A percentile compares a stretch with the other conserved stretches of the same genome.
Evolutionary conservation across 2,888 invertebrate species (phyloP).

Genomic region (Microdon myrmicae): DNA sequence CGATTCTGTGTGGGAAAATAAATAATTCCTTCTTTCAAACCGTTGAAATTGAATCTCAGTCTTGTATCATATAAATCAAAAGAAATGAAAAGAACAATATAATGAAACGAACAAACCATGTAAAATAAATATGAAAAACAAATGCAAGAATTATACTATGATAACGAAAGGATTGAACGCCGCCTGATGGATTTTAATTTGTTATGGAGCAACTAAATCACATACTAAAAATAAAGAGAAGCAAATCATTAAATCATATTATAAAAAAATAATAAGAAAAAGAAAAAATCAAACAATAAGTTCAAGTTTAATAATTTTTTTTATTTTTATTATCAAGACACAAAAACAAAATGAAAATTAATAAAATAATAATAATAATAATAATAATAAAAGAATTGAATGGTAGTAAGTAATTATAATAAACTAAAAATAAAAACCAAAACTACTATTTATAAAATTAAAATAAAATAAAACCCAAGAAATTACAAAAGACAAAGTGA

Average conservation of each 20-base stretch:
- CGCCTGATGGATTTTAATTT: constrained; percentile 8
- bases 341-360: constrained; percentile 36
- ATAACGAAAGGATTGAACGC: background rate
- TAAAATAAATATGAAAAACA: background rate
- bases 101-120: constrained; percentile 12
- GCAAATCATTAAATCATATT: constrained; percentile 5
- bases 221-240: constrained; percentile 15
- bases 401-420: constrained; percentile 10
- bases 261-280: constrained; percentile 19
- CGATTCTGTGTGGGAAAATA: constrained; percentile 13
- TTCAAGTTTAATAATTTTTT: constrained; percentile 19
- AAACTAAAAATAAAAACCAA: constrained; percentile 27
- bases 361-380: constrained; percentile 36
- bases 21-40: constrained; percentile 17
- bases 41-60: constrained; percentile 35
- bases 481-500: constrained; percentile 43
- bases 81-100: constrained; percentile 8
- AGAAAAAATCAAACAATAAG: constrained; percentile 43
- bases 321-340: constrained; percentile 43
- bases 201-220: constrained; percentile 9
- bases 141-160: background rate
- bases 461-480: constrained; percentile 44
- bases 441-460: constrained; percentile 24
- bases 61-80: constrained; percentile 22
- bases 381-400: constrained; percentile 55